Evolutionary conservation across 2,888 invertebrate genomes (phyloP), one percentile per base, ranked within the genome.

Genomic region (Netelia virgata): DNA sequence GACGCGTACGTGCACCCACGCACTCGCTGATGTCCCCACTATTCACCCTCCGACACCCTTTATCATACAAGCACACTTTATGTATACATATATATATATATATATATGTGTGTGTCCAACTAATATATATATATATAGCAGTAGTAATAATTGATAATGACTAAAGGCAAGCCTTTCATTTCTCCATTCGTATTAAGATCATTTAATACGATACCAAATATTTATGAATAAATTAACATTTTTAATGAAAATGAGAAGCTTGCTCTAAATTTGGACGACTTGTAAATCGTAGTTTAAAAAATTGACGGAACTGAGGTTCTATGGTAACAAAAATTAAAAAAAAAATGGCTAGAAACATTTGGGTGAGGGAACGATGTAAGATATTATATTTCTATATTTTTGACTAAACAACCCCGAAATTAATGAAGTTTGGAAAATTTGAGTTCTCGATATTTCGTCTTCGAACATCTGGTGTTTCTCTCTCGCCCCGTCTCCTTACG

Each of bases 401-500:
- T 23, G 23, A 23, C 1, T 3, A 28, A 28, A 28, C 0, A 5
- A 28, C 5, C 28, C 28, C 47, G 20, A 20, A 47, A 20, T 18
- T 20, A 18, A 75, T 18, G 36, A 57, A 57, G 18, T 55, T 66
- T 66, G 41, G 36, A 53, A 75, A n/a, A 20, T 11, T 41, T 11
- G 1, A 55, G 50, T 23, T 20, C 43, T 8, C 28, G 47, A 8
- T 9, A 50, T 50, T 69, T 50, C 43, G 50, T 47, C 50, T 68
- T 9, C 16, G 74, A 81, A 86, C 76, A 84, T 82, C 72, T 84
- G 79, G 82, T 68, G 41, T 36, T 50, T n/a, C 28, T 66, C 55
- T 61, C 59, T n/a, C 53, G 14, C 73, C 3, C 43, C 20, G 61
- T 18, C 57, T 14, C 0, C n/a, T 23, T 28, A 20, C 59, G 57